phyloP scores from a whole-genome alignment of 2,797 vertebrate genomes.

The Arrhamphus sclerolepis region DNA sequence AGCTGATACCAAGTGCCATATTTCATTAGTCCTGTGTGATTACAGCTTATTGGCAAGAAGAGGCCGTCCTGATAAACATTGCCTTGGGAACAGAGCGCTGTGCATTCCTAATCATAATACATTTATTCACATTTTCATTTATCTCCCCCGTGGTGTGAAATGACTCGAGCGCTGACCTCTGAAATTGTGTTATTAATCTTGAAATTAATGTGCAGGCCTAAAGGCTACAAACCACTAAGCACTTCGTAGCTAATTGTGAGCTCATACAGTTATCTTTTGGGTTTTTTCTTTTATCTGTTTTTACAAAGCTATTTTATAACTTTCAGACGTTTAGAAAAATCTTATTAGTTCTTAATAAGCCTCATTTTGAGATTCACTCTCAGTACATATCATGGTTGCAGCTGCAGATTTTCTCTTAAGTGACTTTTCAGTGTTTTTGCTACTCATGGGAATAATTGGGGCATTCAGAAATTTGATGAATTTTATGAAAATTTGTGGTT shows the following conservation, averaged over 20 bases:
- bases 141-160: conserved; percentile 48
- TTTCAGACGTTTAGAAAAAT: conserved; percentile 6
- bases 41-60: conserved; percentile 49
- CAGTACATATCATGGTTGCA: conserved; percentile 1
- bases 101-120: conserved; percentile 59
- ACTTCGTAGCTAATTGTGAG: conserved; percentile 43
- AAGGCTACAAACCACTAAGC: conserved; percentile 20
- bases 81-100: conserved; percentile 42
- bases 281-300: conserved; percentile 29
- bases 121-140: conserved; percentile 62
- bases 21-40: conserved; percentile 66
- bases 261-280: conserved; percentile 11
- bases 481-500: no score
- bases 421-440: neutral
- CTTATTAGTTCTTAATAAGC: conserved; percentile 33
- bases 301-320: conserved; percentile 10
- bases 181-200: conserved; percentile 59
- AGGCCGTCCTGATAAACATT: conserved; percentile 40
- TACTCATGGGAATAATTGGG: neutral
- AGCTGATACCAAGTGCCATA: conserved; percentile 40
- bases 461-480: neutral
- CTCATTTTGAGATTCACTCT: neutral
- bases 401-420: neutral
- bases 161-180: conserved; percentile 56
- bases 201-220: conserved; percentile 31